Evolutionary conservation across 2,113 vertebrate species (phyloP).

Genomic region (Vulpes vulpes): DNA sequence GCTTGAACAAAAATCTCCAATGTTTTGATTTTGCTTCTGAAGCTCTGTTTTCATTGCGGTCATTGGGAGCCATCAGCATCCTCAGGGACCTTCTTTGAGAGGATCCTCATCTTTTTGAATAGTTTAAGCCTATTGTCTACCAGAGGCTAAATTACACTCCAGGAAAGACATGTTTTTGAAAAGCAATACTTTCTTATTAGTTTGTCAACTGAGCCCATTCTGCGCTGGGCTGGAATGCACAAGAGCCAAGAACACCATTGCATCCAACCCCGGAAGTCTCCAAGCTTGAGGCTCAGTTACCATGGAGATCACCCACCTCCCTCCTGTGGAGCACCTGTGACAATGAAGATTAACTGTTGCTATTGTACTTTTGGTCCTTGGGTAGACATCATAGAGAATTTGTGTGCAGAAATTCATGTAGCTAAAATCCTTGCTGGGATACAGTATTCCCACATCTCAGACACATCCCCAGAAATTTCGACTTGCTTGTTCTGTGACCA

Average conservation of each 20-base stretch:
- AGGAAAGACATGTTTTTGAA: not conserved
- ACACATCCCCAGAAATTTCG: accelerated
- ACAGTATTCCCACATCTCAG: not conserved
- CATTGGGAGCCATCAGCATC: not conserved
- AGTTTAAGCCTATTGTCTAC: not conserved
- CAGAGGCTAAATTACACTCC: not conserved
- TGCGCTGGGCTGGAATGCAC: not conserved
- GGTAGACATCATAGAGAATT: not conserved
- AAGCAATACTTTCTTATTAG: not conserved
- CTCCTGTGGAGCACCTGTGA: not conserved
- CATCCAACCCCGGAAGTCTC: not conserved
- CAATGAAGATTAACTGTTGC: not conserved
- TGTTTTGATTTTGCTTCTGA: not conserved
- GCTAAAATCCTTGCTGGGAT: not conserved
- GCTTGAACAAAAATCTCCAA: not conserved
- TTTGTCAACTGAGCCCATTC: not conserved
- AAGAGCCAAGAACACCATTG: not conserved
- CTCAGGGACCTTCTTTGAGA: not conserved
- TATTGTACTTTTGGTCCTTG: not conserved
- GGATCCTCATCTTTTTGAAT: not conserved
- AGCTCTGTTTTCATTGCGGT: not conserved
- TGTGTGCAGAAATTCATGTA: not conserved
- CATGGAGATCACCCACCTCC: not conserved
- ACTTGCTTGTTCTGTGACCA: not conserved
- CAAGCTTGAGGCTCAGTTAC: not conserved